phyloP scores from a whole-genome alignment of 2,888 invertebrate species.

The Lepidocyrtinus sp. region DNA sequence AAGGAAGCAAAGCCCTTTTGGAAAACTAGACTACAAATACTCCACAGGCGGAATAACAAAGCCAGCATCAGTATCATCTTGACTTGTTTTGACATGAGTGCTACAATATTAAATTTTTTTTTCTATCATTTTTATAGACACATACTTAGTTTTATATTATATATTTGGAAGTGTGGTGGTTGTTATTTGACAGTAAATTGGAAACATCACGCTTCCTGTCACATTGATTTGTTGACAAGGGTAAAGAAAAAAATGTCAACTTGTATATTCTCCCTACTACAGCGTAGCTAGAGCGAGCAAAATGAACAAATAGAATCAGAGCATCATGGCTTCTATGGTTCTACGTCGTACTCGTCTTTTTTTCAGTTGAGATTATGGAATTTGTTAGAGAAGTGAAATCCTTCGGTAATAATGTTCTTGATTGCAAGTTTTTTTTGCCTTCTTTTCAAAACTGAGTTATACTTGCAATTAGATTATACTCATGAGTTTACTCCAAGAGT shows the following conservation, averaged over 20 bases:
- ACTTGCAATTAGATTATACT: not conserved
- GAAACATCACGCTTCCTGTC: conserved; percentile 58
- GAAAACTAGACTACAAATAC: not conserved
- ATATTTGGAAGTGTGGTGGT: conserved; percentile 26
- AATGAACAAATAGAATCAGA: not conserved
- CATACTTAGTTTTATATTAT: not conserved
- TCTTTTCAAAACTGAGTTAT: not conserved
- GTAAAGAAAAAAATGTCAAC: conserved; percentile 27
- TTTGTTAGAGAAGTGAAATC: not conserved
- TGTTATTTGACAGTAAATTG: conserved; percentile 47
- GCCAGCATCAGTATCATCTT: not conserved
- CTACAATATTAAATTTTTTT: conserved; percentile 6
- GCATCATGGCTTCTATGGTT: too few relatives aligned
- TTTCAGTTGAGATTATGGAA: not conserved
- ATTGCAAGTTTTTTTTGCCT: too few relatives aligned
- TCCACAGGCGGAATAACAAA: not conserved
- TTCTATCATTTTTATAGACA: too few relatives aligned
- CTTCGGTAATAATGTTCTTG: not conserved
- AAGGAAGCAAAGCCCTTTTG: not conserved
- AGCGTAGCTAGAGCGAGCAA: too few relatives aligned
- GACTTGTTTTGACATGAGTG: not conserved
- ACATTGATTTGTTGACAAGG: conserved; percentile 57
- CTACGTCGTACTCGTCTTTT: not conserved
- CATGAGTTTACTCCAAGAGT: too few relatives aligned
- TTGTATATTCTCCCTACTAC: not conserved